Base-by-base conservation (phyloP, 2,113 vertebrate genomes). In the Delphinapterus leucas region DNA sequence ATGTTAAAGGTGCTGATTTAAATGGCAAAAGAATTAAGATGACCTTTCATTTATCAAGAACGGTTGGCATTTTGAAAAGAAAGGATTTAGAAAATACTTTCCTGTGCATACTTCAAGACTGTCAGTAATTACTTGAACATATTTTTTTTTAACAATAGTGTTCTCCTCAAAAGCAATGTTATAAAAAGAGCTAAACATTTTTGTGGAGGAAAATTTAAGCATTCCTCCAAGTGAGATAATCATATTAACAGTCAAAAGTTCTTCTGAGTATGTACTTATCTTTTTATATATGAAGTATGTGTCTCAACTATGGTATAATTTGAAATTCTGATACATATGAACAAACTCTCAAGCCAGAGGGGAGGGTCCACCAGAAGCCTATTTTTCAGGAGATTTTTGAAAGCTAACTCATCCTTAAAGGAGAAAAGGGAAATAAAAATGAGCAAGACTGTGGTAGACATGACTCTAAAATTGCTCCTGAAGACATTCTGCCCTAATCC, bases 11-110 rank as follows among this genome's bases (percentile, higher is more conserved):
- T 93, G 2, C 47, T 92, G 68, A 92, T 97, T 76, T 55, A 95
- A 95, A 84, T 67, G 71, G 38, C 96, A 82, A 31, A 97, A 92
- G 70, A 96, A 87, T 83, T 70, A 95, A 68, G 21, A 1, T n/a
- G 95, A 96, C 82, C 97, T 98, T 96, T 98, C 38, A 84, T 88
- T 95, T 95, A 13, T 63, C 81, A 96, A 93, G 76, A 97, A 94
- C 60, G 63, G 20, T n/a, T 97, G 61, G 41, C 53, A 98, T 88
- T 87, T 92, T 97, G 80, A 93, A 97, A 96, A 41, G 36, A 68
- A 96, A 88, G 33, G 41, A 93, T 90, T 94, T 90, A 11, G 74
- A 23, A 60, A 44, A 92, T 60, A 65, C 26, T 90, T 84, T 96
- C 65, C 83, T 94, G 70, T 80, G 65, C 55, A 74, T 63, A 67